These are phyloP conservation scores for Anomalospiza imberbis DNA, from an alignment of 2,797 vertebrate genomes.

Conservation along the genomic window DNA sequence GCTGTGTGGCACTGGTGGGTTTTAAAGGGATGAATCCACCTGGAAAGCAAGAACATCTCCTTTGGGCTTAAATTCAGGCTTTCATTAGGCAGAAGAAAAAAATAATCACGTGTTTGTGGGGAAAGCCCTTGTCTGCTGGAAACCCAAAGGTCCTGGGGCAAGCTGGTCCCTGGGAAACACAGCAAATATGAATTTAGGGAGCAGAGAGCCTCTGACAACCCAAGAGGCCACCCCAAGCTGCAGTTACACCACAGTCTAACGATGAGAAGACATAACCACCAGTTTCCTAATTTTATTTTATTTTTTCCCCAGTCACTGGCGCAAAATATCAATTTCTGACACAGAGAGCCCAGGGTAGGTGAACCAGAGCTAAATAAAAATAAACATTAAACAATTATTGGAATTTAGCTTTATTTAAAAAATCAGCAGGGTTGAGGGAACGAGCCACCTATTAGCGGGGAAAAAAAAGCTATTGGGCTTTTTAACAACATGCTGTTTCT, in stretches of 20 bases:
- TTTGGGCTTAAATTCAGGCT: not conserved
- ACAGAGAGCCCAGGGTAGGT: conserved; percentile 58
- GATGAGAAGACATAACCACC: not conserved
- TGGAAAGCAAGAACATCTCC: not conserved
- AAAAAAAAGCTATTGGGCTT: conserved; percentile 63
- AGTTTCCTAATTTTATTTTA: conserved; percentile 19
- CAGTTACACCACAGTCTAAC: rapidly evolving
- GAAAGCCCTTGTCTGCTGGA: not conserved
- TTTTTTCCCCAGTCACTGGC: not conserved
- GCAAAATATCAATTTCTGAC: conserved; percentile 73
- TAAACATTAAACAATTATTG: conserved; percentile 83
- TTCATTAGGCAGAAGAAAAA: not conserved
- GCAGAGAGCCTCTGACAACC: not conserved
- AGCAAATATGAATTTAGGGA: not conserved
- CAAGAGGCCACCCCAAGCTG: rapidly evolving
- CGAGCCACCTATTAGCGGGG: conserved; percentile 70
- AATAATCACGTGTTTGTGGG: rapidly evolving
- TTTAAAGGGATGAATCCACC: not conserved
- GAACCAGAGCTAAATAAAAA: conserved; percentile 79
- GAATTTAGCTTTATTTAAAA: conserved; percentile 79
- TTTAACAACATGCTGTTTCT: conserved; percentile 73
- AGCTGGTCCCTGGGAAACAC: not conserved
- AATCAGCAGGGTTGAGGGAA: conserved; percentile 75
- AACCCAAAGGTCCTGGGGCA: not conserved
- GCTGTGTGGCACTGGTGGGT: not conserved